Evolutionary conservation across 2,888 invertebrate genomes (phyloP), one percentile per base, ranked within the genome.

Genomic region (Nymphalis c-album): DNA sequence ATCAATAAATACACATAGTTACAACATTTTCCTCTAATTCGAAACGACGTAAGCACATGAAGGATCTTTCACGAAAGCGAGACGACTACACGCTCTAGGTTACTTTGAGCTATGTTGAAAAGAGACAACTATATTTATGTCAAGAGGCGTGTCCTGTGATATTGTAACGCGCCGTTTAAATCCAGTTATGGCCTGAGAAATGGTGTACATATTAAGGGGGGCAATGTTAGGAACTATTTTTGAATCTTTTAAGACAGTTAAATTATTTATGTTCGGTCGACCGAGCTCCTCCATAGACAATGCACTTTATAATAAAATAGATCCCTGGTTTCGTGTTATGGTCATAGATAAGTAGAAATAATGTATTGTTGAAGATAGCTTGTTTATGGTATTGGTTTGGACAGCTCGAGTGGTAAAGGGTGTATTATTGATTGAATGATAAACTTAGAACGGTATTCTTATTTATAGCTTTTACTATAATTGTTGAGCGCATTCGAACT

Each of bases 191-290:
- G 90, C 81, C 92, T 91, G 92, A 91, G 91, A 92, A 92, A 92
- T 91, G 92, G 92, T 91, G 88, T 88, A 90, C 91, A 90, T 91
- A 91, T 91, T 90, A 90, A 87, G 88, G 90, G 91, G 91, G 92
- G 91, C 88, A 89, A 90, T 90, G 91, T 91, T 90, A 91, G 91
- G 86, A 91, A 92, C 92, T 92, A 92, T 92, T 92, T 92, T 92
- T 92, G 92, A 92, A 92, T 92, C 91, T 92, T 92, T 92, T 92
- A 92, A 92, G 91, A 92, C 91, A 90, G 89, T 90, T 92, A 91
- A 91, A 92, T 91, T 91, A 91, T 92, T 92, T 92, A 92, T 85
- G 87, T 87, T 85, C 83, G 89, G 90, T 86, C 85, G 85, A 85
- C 86, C 87, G 85, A 80, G 83, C 87, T 87, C 31, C 82, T 86